Conservation (phyloP, 2,113 vertebrate genomes). For the Podocnemis expansa region DNA sequence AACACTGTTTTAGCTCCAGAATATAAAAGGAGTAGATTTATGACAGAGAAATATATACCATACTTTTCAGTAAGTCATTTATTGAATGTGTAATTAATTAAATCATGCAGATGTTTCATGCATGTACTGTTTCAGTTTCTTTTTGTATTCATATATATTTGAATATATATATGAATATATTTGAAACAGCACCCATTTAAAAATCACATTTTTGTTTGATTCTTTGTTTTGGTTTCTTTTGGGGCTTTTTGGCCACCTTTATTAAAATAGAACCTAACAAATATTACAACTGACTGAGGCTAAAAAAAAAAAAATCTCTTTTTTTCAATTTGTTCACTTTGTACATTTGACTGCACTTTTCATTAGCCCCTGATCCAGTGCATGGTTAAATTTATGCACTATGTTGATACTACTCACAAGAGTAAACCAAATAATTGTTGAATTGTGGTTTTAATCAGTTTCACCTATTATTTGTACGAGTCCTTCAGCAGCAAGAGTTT, state of each 20-base stretch:
- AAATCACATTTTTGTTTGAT: neutral
- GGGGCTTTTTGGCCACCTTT: neutral
- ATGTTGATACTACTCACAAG: neutral
- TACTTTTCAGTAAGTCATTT: constrained; percentile 29
- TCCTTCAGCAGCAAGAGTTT: neutral
- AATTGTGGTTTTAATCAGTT: neutral
- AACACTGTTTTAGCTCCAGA: constrained; percentile 58
- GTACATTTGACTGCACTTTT: neutral
- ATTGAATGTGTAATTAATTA: constrained; percentile 53
- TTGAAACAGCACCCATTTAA: neutral
- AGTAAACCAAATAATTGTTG: neutral
- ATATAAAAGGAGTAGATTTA: constrained; percentile 54
- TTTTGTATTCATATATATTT: neutral
- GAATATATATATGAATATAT: too few species aligned
- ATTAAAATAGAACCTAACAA: neutral
- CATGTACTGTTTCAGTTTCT: neutral
- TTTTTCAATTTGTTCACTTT: neutral
- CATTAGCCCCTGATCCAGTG: neutral
- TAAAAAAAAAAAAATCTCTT: too few species aligned
- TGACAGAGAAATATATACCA: constrained; percentile 33
- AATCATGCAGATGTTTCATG: constrained; percentile 13
- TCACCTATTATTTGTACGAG: neutral
- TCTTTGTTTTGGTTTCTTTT: neutral
- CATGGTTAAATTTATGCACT: rapidly evolving
- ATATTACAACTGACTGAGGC: neutral